Percentiles rank a stretch among this genome's conserved stretches.
Conservation (phyloP, 2,797 vertebrate genomes). For the Phrynocephalus guinanensis region DNA sequence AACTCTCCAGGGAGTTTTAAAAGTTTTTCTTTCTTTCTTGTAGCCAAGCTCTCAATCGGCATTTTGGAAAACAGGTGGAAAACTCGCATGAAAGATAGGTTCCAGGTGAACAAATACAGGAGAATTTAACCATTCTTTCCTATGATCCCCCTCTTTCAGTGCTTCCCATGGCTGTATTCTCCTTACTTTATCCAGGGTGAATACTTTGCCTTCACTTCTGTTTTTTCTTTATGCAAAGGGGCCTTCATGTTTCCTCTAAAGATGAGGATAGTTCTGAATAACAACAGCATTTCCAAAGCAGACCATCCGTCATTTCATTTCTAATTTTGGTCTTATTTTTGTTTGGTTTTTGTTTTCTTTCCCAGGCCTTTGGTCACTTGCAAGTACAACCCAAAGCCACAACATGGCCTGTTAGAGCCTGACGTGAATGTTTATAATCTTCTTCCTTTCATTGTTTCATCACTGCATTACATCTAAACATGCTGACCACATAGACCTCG, state of each 20-base stretch:
- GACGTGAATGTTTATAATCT: background rate
- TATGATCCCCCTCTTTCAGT: background rate
- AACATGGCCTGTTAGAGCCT: background rate
- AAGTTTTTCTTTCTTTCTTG: background rate
- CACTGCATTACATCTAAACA: background rate
- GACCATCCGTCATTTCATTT: background rate
- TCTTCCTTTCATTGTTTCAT: too few relatives aligned
- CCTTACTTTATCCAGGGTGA: background rate
- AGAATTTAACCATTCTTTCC: background rate
- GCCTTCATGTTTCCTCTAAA: background rate
- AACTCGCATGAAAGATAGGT: too few relatives aligned
- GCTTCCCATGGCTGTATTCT: background rate
- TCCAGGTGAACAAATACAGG: background rate
- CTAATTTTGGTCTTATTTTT: background rate
- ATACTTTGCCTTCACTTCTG: background rate
- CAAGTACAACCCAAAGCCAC: background rate
- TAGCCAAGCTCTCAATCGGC: too few relatives aligned
- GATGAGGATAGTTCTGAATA: background rate
- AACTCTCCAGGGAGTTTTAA: background rate
- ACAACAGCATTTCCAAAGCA: background rate
- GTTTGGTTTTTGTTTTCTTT: background rate
- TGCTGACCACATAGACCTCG: background rate
- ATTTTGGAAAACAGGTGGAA: background rate
- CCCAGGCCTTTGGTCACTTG: background rate
- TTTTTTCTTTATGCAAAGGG: background rate